Conservation (phyloP, 2,888 invertebrate genomes). For the Caenorhabditis uteleia region DNA sequence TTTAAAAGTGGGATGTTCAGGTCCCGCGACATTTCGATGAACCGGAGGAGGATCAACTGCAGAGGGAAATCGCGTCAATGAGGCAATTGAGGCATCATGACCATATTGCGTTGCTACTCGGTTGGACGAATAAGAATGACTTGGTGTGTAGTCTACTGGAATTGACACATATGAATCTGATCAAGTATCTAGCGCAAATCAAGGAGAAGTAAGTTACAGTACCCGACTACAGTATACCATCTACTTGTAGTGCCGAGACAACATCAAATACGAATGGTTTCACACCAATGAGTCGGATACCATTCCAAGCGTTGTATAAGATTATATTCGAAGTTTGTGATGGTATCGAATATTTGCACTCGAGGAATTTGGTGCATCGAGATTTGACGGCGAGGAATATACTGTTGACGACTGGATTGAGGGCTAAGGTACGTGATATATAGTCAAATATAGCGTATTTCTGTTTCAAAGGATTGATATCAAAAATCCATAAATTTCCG, state of each 20-base stretch:
- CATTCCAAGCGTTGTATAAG: constrained; percentile 40
- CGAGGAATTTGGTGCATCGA: constrained; percentile 50
- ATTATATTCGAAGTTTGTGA: constrained; percentile 53
- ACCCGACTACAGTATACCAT: neutral
- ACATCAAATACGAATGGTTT: constrained; percentile 16
- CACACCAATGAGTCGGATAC: constrained; percentile 22
- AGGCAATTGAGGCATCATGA: constrained; percentile 51
- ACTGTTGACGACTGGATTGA: constrained; percentile 52
- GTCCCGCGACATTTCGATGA: constrained; percentile 52
- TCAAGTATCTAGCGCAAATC: constrained; percentile 55
- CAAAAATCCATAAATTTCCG: no score
- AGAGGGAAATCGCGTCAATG: constrained; percentile 57
- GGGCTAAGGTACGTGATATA: constrained; percentile 53
- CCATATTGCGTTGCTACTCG: constrained; percentile 54
- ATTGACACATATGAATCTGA: constrained; percentile 56
- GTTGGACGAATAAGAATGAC: constrained; percentile 56
- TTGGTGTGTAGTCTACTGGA: constrained; percentile 55
- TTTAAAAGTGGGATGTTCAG: neutral
- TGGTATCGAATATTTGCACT: constrained; percentile 55
- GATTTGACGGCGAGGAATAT: constrained; percentile 56
- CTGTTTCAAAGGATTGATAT: neutral
- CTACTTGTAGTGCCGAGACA: constrained; percentile 22
- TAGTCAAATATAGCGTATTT: neutral
- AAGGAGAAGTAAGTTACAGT: constrained; percentile 44
- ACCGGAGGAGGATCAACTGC: constrained; percentile 55